Percentiles rank a stretch among this genome's conserved stretches.
Conservation (phyloP, 2,113 vertebrate species). For the Oreocharis arfaki region DNA sequence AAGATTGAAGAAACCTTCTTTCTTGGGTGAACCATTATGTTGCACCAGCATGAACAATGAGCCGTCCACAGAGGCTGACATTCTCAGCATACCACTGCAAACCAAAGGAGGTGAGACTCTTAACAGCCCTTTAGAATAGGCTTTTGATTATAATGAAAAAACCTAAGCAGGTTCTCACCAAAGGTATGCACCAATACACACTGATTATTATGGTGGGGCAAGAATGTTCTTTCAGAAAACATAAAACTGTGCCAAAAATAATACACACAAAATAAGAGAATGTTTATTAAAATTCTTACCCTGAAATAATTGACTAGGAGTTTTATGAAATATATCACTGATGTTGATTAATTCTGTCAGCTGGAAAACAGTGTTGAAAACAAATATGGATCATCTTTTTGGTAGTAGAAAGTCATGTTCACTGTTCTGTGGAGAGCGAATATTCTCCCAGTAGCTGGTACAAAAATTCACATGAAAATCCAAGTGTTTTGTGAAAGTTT, state of each 20-base stretch:
- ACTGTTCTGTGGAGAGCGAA: not conserved
- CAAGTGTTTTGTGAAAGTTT: not conserved
- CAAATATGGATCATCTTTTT: not conserved
- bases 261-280: not conserved
- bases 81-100: constrained; percentile 57
- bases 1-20: constrained; percentile 68
- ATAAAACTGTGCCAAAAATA: not conserved
- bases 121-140: constrained; percentile 36
- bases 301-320: not conserved
- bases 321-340: constrained; percentile 21
- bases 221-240: not conserved
- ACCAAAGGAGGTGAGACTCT: constrained; percentile 65
- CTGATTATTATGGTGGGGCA: not conserved
- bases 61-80: constrained; percentile 46
- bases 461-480: not conserved
- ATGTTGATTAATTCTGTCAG: constrained; percentile 45
- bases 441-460: not conserved
- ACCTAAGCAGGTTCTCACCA: constrained; percentile 12
- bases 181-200: constrained; percentile 15
- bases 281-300: constrained; percentile 15
- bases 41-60: constrained; percentile 42
- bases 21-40: constrained; percentile 69
- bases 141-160: constrained; percentile 56
- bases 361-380: constrained; percentile 26
- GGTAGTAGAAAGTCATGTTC: not conserved